Evolutionary conservation across 1,140 invertebrate species (phyloP), one percentile per base, ranked within the genome.

Genomic region (Drosophila pseudoobscura): DNA sequence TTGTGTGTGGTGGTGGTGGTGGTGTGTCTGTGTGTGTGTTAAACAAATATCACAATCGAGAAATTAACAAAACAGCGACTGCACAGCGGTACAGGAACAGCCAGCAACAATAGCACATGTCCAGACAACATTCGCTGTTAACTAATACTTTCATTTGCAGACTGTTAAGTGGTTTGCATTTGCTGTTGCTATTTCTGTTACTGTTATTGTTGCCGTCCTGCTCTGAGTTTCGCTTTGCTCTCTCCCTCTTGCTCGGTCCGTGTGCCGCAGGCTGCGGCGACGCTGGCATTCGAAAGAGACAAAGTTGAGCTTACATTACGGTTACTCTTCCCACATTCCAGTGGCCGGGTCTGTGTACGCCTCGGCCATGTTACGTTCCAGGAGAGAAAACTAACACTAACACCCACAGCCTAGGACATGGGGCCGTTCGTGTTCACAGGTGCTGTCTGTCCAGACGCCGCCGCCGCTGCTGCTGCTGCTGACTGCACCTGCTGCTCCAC

Each of bases 1-100:
- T 57, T 66, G 22, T 50, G 31, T 61, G 35, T 76, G 53, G 56
- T 72, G 41, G 45, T 77, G 44, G 68, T 17, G 17, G 17, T 17
- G 17, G 0, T 20, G 20, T 20, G 20, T 20, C 20, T 71, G 73
- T 26, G 24, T 26, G 64, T 78, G 80, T 87, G 82, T 87, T 88
- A 84, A 88, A 88, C 83, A 88, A 88, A 88, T 88, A 88, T 88
- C 83, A 88, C 83, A 88, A 88, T 88, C 72, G 79, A 88, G 83
- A 89, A 88, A 88, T 89, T 84, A 88, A 88, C 75, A 89, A 89
- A 89, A 84, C 78, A 68, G 72, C 84, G 83, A 71, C 84, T 89
- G 83, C 77, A 77, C 79, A 85, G 59, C 64, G 46, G 45, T 39
- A 39, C 35, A 39, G 35, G 11, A 55, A 71, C 65, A 75, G 49